phyloP scores from a whole-genome alignment of 2,113 vertebrate species.

The Campylomormyrus tamandua region DNA sequence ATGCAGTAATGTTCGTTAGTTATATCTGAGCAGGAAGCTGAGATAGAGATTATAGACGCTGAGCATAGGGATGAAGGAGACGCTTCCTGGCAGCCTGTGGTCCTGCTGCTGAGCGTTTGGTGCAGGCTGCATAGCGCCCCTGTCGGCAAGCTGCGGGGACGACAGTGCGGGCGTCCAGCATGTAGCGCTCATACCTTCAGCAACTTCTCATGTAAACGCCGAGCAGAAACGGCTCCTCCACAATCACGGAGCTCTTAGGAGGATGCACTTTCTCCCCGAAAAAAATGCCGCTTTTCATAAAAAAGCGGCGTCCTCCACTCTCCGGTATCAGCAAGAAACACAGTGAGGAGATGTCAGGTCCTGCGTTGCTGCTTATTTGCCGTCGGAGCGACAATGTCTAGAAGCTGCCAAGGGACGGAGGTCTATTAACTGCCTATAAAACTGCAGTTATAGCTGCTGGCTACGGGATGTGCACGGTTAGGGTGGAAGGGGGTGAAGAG shows the following conservation, averaged over 20 bases:
- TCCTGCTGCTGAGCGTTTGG: background rate
- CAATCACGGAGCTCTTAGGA: background rate
- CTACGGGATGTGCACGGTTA: slow-evolving; percentile 17
- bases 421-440: slow-evolving; percentile 44
- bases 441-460: slow-evolving; percentile 26
- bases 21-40: background rate
- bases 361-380: slow-evolving; percentile 22
- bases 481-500: background rate
- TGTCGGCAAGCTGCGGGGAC: background rate
- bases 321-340: slow-evolving; percentile 30
- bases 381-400: slow-evolving; percentile 47
- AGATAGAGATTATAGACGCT: background rate
- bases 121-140: background rate
- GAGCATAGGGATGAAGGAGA: background rate
- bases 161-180: background rate
- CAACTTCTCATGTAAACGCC: background rate
- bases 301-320: slow-evolving; percentile 18
- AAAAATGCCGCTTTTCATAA: slow-evolving; percentile 41
- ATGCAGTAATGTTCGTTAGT: background rate
- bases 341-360: slow-evolving; percentile 40
- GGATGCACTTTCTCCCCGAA: background rate
- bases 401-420: slow-evolving; percentile 23
- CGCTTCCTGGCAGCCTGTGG: background rate
- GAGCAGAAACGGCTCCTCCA: background rate
- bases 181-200: background rate